phyloP scores from a whole-genome alignment of 2,888 invertebrate genomes.

The Orthosia gothica region DNA sequence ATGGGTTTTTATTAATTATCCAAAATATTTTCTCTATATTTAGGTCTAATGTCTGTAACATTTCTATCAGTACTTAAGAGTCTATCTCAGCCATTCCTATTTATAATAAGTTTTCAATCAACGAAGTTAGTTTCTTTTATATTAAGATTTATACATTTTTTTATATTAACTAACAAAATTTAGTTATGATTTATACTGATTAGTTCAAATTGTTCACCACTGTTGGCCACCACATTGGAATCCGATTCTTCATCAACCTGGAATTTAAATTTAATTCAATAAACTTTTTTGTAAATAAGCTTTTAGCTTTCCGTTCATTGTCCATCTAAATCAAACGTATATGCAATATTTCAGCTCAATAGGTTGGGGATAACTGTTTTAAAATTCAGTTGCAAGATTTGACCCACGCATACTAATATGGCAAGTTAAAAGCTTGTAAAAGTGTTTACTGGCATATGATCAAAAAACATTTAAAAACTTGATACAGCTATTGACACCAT shows the following conservation, averaged over 20 bases:
- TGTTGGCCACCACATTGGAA: conserved; percentile 38
- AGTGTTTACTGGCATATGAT: neutral
- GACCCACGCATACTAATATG: too few species aligned
- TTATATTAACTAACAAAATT: conserved; percentile 35
- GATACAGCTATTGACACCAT: conserved; percentile 10
- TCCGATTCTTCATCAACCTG: neutral
- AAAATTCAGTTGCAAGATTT: too few species aligned
- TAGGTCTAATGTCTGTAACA: neutral
- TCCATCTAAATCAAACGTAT: too few species aligned
- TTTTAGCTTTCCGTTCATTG: too few species aligned
- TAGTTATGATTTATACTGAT: conserved; percentile 43
- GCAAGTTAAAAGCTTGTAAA: too few species aligned
- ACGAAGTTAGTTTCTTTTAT: conserved; percentile 60
- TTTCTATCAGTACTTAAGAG: neutral
- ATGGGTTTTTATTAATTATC: neutral
- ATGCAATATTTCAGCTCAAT: too few species aligned
- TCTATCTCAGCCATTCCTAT: conserved; percentile 62
- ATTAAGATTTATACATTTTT: conserved; percentile 53
- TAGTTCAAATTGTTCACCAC: conserved; percentile 64
- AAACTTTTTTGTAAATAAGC: too few species aligned
- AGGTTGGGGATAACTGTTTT: too few species aligned
- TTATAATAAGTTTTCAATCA: conserved; percentile 60
- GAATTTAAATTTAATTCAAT: neutral
- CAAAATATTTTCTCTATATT: neutral
- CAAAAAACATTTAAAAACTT: neutral